phyloP scores from a whole-genome alignment of 2,888 invertebrate species.

The Limenitis camilla region DNA sequence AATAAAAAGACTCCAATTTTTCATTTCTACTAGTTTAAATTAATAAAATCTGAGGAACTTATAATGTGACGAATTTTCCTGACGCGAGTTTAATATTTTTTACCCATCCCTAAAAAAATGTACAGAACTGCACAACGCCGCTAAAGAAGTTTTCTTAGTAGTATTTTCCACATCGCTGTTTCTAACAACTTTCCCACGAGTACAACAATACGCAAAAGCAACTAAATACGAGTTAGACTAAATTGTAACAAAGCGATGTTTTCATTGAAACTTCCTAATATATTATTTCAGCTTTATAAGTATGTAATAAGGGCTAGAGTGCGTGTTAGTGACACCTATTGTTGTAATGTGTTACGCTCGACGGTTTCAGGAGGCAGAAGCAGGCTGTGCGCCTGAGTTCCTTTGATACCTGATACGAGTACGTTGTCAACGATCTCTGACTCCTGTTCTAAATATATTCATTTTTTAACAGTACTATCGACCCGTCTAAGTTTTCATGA shows the following conservation, averaged over 20 bases:
- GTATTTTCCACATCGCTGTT: too few species aligned
- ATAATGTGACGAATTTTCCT: too few species aligned
- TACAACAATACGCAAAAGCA: not conserved
- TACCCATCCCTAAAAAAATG: too few species aligned
- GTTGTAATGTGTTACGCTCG: constrained; percentile 12
- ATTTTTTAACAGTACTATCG: too few species aligned
- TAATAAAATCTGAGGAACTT: too few species aligned
- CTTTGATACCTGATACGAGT: constrained; percentile 37
- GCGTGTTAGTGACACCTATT: constrained; percentile 8
- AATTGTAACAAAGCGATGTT: not conserved
- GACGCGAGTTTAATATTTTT: too few species aligned
- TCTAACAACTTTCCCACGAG: too few species aligned
- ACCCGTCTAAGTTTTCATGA: too few species aligned
- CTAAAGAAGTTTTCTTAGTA: too few species aligned
- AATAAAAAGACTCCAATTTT: too few species aligned
- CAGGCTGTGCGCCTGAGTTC: constrained; percentile 31
- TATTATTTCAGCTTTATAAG: not conserved
- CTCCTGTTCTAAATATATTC: not conserved
- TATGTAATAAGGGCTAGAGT: constrained; percentile 2
- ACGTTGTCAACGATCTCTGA: constrained; percentile 1
- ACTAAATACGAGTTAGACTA: not conserved
- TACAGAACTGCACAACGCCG: too few species aligned
- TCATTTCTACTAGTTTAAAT: too few species aligned
- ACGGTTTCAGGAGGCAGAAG: constrained; percentile 8
- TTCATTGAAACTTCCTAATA: not conserved